Evolutionary conservation across 2,113 vertebrate genomes (phyloP).

Genomic region (Vidua macroura): DNA sequence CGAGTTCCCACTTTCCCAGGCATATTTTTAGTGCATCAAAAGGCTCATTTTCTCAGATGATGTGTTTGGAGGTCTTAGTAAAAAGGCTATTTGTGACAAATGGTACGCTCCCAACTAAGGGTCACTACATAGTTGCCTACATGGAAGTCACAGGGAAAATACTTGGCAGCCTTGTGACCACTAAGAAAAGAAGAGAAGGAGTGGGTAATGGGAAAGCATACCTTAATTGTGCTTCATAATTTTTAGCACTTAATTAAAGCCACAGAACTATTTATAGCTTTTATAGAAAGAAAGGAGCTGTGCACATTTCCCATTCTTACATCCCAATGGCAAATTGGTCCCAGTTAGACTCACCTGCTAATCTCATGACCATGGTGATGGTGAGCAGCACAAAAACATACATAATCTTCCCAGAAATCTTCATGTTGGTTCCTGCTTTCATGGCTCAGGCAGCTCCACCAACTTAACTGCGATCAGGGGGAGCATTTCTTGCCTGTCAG

Average conservation of each 20-base stretch:
- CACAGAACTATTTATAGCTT: not conserved
- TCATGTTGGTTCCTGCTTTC: slow-evolving; percentile 56
- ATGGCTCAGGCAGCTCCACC: not conserved
- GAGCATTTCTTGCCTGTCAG: not conserved
- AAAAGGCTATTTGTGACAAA: not conserved
- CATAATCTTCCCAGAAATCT: not conserved
- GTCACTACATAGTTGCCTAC: not conserved
- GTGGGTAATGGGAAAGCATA: not conserved
- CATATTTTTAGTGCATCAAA: not conserved
- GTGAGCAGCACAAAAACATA: slow-evolving; percentile 13
- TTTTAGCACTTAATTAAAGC: not conserved
- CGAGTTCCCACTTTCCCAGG: not conserved
- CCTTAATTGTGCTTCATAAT: not conserved
- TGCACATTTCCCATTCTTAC: not conserved
- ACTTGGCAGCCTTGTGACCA: not conserved
- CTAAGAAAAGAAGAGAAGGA: not conserved
- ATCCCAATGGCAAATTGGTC: rapidly evolving
- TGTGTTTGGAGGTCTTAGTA: not conserved
- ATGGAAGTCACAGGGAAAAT: not conserved
- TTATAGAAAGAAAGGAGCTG: not conserved
- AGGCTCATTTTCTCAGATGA: not conserved
- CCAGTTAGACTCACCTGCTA: slow-evolving; percentile 61
- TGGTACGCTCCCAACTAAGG: not conserved
- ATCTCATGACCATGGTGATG: not conserved
- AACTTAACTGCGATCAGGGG: not conserved